Conservation (phyloP, 2,888 invertebrate genomes). For the Oligia strigilis region DNA sequence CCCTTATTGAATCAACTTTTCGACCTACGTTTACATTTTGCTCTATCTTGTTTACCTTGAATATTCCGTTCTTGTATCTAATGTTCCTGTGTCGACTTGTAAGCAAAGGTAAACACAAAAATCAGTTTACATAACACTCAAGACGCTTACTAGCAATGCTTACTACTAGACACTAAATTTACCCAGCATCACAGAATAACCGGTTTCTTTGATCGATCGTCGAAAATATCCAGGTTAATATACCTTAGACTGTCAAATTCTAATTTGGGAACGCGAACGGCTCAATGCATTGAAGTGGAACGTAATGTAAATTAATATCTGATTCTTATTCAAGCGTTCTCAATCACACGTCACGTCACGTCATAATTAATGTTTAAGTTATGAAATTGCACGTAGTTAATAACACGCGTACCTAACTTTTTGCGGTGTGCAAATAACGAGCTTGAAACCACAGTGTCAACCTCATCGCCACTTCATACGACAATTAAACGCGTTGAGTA, state of each 20-base stretch:
- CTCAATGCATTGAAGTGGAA: slow-evolving; percentile 31
- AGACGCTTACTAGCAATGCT: slow-evolving; percentile 26
- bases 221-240: slow-evolving; percentile 32
- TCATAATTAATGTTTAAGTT: slow-evolving; percentile 24
- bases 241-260: slow-evolving; percentile 43
- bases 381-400: slow-evolving; percentile 36
- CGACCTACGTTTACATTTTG: slow-evolving; percentile 16
- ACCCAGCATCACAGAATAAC: slow-evolving; percentile 43
- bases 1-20: slow-evolving; percentile 5
- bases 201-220: slow-evolving; percentile 45
- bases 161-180: slow-evolving; percentile 42
- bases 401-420: slow-evolving; percentile 34
- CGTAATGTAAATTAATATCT: slow-evolving; percentile 24
- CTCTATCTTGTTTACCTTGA: slow-evolving; percentile 33
- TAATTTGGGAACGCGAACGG: slow-evolving; percentile 40
- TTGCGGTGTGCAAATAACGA: slow-evolving; percentile 34
- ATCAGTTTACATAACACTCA: slow-evolving; percentile 39
- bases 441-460: slow-evolving; percentile 45
- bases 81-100: slow-evolving; percentile 15
- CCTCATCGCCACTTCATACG: slow-evolving; percentile 24
- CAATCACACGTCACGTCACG: slow-evolving; percentile 4
- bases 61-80: slow-evolving; percentile 33
- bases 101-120: slow-evolving; percentile 37
- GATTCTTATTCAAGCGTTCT: slow-evolving; percentile 16
- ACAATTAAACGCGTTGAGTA: slow-evolving; percentile 8